A percentile compares a stretch with the other conserved stretches of the same genome.
Evolutionary conservation across 2,888 invertebrate species (phyloP).

Genomic region (Mylabris sibirica): DNA sequence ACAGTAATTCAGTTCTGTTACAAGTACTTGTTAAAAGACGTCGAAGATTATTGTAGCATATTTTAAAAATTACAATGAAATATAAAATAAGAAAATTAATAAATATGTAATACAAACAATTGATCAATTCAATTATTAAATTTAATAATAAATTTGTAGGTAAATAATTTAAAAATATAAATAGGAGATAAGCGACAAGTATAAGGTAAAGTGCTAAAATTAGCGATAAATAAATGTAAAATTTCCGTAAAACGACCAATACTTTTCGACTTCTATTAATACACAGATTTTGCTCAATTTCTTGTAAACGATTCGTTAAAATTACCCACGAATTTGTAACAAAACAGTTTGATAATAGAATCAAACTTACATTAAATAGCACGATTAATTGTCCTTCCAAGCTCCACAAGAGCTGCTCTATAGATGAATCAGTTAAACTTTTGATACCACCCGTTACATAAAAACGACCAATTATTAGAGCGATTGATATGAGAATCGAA

Average conservation of each 20-base stretch:
- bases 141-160: not conserved
- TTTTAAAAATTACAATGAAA: not conserved
- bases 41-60: not conserved
- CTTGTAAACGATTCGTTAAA: not conserved
- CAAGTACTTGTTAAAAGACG: not conserved
- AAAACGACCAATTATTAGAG: too few relatives aligned
- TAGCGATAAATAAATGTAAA: not conserved
- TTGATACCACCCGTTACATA: too few relatives aligned
- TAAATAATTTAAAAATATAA: not conserved
- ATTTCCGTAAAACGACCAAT: not conserved
- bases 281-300: not conserved
- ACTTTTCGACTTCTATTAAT: not conserved
- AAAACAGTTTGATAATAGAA: not conserved
- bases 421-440: too few relatives aligned
- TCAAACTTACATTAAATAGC: too few relatives aligned
- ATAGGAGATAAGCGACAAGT: not conserved
- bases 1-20: not conserved
- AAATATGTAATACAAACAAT: too few relatives aligned
- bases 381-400: too few relatives aligned
- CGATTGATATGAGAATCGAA: too few relatives aligned
- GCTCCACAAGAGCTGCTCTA: too few relatives aligned
- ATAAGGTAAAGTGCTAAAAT: not conserved
- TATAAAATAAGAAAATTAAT: not conserved
- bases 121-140: too few relatives aligned
- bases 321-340: not conserved